Evolutionary conservation across 2,888 invertebrate species (phyloP).

Genomic region (Eulithis testata): DNA sequence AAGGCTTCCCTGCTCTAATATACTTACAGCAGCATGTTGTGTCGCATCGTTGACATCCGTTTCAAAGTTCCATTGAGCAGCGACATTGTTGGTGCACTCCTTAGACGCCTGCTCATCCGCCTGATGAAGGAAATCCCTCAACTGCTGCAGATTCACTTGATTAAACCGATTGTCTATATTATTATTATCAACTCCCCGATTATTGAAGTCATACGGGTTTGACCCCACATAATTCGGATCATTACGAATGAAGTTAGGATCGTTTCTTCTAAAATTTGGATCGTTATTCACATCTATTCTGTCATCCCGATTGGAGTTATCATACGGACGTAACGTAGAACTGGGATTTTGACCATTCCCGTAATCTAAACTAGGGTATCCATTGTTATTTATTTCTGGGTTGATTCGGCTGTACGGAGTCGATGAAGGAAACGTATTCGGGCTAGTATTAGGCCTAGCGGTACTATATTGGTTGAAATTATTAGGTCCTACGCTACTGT

Average conservation of each 20-base stretch:
- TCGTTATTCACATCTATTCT: conserved; percentile 77
- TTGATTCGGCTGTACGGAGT: conserved; percentile 70
- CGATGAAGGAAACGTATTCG: conserved; percentile 64
- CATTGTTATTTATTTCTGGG: conserved; percentile 79
- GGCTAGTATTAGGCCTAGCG: conserved; percentile 56
- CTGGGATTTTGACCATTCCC: conserved; percentile 65
- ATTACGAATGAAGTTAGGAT: conserved; percentile 80
- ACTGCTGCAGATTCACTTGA: conserved; percentile 73
- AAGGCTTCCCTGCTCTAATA: too few species aligned
- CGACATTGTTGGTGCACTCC: conserved; percentile 94
- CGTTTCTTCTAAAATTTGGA: conserved; percentile 76
- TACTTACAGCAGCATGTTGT: conserved; percentile 93
- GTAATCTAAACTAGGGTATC: conserved; percentile 69
- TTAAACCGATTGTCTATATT: conserved; percentile 73
- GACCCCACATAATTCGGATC: conserved; percentile 75
- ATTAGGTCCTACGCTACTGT: conserved; percentile 62
- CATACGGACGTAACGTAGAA: conserved; percentile 63
- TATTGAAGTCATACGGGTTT: conserved; percentile 74
- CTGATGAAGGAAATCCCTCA: conserved; percentile 86
- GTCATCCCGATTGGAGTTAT: conserved; percentile 70
- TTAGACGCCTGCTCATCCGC: conserved; percentile 91
- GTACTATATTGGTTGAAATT: conserved; percentile 60
- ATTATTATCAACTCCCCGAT: conserved; percentile 64
- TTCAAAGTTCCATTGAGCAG: conserved; percentile 95
- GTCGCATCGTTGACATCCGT: conserved; percentile 93